Evolutionary conservation across 2,888 invertebrate genomes (phyloP).

Genomic region (Ramazzottius varieornatus): DNA sequence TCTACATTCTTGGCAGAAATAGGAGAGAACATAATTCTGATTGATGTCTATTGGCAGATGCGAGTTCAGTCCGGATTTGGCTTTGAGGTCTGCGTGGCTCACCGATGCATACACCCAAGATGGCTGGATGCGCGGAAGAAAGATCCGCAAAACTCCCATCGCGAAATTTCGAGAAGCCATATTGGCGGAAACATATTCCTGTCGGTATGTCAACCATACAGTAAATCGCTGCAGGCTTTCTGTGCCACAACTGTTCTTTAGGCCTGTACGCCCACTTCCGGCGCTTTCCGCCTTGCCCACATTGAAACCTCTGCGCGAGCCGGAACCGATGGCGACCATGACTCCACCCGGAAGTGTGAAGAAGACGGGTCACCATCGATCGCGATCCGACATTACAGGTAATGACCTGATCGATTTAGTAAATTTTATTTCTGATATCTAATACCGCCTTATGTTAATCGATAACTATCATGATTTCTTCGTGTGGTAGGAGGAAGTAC

Average conservation of each 20-base stretch:
- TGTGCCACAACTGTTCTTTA: not conserved
- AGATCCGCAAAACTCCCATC: not conserved
- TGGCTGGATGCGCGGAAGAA: slow-evolving; percentile 18
- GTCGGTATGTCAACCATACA: not conserved
- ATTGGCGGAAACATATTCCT: not conserved
- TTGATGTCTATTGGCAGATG: no score
- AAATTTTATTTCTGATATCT: slow-evolving; percentile 5
- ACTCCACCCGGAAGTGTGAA: slow-evolving; percentile 21
- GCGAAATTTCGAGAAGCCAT: slow-evolving; percentile 1
- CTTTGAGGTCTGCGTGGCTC: slow-evolving; percentile 80
- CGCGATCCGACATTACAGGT: slow-evolving; percentile 45
- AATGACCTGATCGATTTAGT: no score
- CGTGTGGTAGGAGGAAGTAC: no score
- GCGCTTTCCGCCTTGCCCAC: not conserved
- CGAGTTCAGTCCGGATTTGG: slow-evolving; percentile 59
- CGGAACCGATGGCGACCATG: not conserved
- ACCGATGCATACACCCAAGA: slow-evolving; percentile 73
- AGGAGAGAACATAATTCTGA: no score
- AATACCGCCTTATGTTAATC: slow-evolving; percentile 4
- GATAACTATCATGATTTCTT: no score
- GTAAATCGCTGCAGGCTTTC: not conserved
- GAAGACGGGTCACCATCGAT: slow-evolving; percentile 57
- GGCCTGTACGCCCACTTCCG: no score
- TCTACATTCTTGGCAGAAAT: no score
- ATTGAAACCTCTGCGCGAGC: not conserved